Evolutionary conservation across 92 coral and sea anemone genomes (phyloP).

Genomic region (Phenganax marumi): DNA sequence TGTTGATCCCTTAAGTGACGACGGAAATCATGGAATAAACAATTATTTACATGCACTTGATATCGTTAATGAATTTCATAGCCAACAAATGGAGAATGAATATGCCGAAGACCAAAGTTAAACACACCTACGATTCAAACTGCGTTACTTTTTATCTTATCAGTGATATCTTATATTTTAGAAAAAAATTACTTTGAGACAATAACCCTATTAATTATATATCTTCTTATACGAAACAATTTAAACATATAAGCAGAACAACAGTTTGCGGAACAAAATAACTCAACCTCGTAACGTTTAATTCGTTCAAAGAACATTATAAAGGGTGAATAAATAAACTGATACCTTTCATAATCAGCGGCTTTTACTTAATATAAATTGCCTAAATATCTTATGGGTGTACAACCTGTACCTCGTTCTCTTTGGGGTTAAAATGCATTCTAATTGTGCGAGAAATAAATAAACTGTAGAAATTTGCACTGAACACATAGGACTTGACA

Average conservation of each 20-base stretch:
- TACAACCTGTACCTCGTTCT: too few relatives aligned
- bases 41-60: conserved; percentile 36
- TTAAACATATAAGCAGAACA: neutral
- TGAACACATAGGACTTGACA: too few relatives aligned
- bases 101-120: neutral
- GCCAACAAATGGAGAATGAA: conserved; percentile 26
- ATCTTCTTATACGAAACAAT: neutral
- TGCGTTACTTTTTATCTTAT: neutral
- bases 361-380: too few relatives aligned
- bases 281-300: neutral
- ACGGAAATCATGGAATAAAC: conserved; percentile 47
- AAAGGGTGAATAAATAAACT: too few relatives aligned
- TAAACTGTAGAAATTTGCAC: too few relatives aligned
- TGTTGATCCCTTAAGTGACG: conserved; percentile 43
- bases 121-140: neutral
- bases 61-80: conserved; percentile 31
- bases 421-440: too few relatives aligned
- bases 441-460: too few relatives aligned
- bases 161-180: neutral
- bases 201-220: neutral
- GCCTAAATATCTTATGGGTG: too few relatives aligned
- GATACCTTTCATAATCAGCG: too few relatives aligned
- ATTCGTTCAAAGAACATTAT: too few relatives aligned
- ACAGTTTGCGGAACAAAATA: neutral
- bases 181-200: neutral